Evolutionary conservation across 2,888 invertebrate genomes (phyloP).

Genomic region (Atrina japonica): DNA sequence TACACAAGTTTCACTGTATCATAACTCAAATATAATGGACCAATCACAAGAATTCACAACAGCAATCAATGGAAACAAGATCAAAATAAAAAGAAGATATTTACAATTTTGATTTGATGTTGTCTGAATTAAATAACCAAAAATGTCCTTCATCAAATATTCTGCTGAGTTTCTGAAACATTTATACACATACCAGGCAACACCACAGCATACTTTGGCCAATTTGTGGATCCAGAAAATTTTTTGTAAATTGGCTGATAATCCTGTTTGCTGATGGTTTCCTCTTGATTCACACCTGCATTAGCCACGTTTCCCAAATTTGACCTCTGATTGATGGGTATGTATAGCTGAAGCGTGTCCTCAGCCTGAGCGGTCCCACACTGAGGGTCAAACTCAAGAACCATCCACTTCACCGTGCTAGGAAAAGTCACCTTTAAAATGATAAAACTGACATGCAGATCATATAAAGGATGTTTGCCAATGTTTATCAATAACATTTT

Average conservation of each 20-base stretch:
- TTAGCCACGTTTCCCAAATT: constrained; percentile 39
- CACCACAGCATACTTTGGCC: constrained; percentile 90
- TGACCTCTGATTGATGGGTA: constrained; percentile 73
- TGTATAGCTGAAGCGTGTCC: constrained; percentile 86
- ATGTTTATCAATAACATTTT: too few species aligned
- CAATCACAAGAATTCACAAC: too few species aligned
- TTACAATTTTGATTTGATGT: too few species aligned
- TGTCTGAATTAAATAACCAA: too few species aligned
- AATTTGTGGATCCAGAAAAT: constrained; percentile 85
- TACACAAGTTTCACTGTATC: too few species aligned
- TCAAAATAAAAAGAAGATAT: too few species aligned
- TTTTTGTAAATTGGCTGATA: constrained; percentile 81
- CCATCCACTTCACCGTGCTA: constrained; percentile 92
- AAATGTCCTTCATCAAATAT: too few species aligned
- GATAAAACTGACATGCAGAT: too few species aligned
- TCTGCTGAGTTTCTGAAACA: neutral
- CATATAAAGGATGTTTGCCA: too few species aligned
- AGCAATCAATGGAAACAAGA: too few species aligned
- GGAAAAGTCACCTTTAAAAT: constrained; percentile 89
- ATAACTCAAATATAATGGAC: too few species aligned
- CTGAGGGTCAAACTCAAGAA: constrained; percentile 94
- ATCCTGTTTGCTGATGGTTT: constrained; percentile 48
- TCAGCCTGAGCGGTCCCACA: constrained; percentile 96
- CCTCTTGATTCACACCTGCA: constrained; percentile 43
- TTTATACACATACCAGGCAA: constrained; percentile 85